Conservation (phyloP, 2,113 vertebrate genomes). For the Mormyrus lacerda region DNA sequence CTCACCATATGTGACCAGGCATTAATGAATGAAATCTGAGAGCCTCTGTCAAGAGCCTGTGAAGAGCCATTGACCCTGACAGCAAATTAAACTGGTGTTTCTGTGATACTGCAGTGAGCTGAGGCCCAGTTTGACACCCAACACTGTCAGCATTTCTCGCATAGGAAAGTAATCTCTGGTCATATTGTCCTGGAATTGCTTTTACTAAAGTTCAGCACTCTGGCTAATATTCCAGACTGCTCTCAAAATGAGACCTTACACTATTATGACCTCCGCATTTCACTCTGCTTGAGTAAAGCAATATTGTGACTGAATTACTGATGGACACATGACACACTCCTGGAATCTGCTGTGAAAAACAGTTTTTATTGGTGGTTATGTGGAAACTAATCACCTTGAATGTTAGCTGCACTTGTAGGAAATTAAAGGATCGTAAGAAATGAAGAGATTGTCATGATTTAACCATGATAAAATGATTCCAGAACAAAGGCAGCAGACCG, state of each 20-base stretch:
- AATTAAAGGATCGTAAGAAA: background rate
- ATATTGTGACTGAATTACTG: background rate
- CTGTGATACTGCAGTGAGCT: background rate
- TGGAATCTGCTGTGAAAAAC: background rate
- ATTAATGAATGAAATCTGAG: background rate
- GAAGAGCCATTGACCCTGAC: background rate
- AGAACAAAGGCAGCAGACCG: background rate
- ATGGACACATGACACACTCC: background rate
- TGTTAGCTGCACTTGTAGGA: background rate
- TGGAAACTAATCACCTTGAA: background rate
- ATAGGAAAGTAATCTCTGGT: background rate
- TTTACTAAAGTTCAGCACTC: background rate
- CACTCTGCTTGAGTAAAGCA: background rate
- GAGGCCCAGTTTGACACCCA: background rate
- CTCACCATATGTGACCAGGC: background rate
- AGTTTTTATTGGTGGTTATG: background rate
- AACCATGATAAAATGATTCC: background rate
- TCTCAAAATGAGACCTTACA: background rate
- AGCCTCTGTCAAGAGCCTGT: background rate
- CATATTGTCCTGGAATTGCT: background rate
- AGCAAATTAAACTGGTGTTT: background rate
- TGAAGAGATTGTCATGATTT: background rate
- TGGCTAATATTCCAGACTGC: background rate
- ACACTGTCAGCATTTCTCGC: background rate
- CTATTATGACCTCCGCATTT: background rate